Percentiles rank a stretch among this genome's conserved stretches.
Conservation (phyloP, 1,140 invertebrate species). For the Macrobrachium nipponense region DNA sequence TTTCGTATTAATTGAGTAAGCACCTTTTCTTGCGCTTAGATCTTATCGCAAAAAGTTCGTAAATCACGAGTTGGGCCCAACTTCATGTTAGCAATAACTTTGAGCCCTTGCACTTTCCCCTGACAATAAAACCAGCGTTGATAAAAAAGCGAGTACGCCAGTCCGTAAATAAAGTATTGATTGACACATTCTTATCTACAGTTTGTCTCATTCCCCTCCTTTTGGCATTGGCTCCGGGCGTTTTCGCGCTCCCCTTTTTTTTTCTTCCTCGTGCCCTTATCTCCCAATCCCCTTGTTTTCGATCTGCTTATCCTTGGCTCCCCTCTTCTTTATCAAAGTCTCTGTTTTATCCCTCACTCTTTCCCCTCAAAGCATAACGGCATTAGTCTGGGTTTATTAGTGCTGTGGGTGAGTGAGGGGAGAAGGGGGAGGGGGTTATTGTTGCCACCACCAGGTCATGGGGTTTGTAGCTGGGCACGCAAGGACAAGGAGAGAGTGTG, state of each 20-base stretch:
- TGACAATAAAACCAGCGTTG: too few relatives aligned
- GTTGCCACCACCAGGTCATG: constrained; percentile 20
- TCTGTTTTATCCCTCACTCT: constrained; percentile 37
- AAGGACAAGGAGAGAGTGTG: too few relatives aligned
- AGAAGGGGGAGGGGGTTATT: background rate
- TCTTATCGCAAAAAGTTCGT: background rate
- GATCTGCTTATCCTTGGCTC: background rate
- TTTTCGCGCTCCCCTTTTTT: constrained; percentile 1
- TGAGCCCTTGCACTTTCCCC: background rate
- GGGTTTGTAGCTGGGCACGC: too few relatives aligned
- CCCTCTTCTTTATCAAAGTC: constrained; percentile 43
- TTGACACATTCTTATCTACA: too few relatives aligned
- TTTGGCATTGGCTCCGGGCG: too few relatives aligned
- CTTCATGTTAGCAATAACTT: background rate
- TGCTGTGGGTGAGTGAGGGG: background rate
- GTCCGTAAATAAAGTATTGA: too few relatives aligned
- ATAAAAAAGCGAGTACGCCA: too few relatives aligned
- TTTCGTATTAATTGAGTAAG: too few relatives aligned
- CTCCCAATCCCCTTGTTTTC: constrained; percentile 6
- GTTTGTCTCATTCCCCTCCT: too few relatives aligned
- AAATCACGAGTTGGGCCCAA: background rate
- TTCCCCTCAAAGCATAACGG: constrained; percentile 55
- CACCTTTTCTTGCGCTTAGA: background rate
- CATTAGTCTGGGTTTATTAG: constrained; percentile 57
- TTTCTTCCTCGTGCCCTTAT: background rate